Evolutionary conservation across 2,797 vertebrate genomes (phyloP), one percentile per base, ranked within the genome.

Genomic region (Triplophysa yarkandensis): DNA sequence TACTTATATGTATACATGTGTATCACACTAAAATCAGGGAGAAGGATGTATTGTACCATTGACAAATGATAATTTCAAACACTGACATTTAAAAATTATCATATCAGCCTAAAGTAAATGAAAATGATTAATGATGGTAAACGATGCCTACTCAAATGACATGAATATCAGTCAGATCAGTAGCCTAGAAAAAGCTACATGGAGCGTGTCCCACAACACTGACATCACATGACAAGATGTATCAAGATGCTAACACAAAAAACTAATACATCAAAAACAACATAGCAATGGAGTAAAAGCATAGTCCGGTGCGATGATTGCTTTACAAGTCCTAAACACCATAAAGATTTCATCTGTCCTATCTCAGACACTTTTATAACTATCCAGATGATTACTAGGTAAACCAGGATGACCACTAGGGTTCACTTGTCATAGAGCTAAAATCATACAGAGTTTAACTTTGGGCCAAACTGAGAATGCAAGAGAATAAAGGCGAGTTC

Each of bases 401-500:
- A 14, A 43, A 36, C 1, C 17, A 46, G 19, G 13, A 54, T 13
- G 4, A 25, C 11, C 13, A 14, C 3, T 1, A 11, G 21, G 21
- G 21, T 21, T n/a, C 8, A 50, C 11, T 23, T 21, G 48, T 23
- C 19, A 21, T 9, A 6, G 7, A 19, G 9, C 21, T 1, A 11
- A 57, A 57, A 57, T 4, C 16, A 28, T n/a, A 30, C 27, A 17
- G 6, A n/a, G 16, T 57, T 6, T 9, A n/a, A 27, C 28, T 57
- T 28, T 23, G 8, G 74, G 28, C 13, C 10, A 9, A 9, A 74
- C 21, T 50, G 19, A 43, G 28, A 58, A 52, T 43, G 11, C 6
- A 50, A 17, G 62, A 64, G 39, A n/a, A 63, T 39, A 75, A 13
- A 39, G 2, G 10, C 17, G 11, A 60, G 61, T 52, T 46, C 63